These are phyloP conservation scores for Brachypteracias leptosomus DNA, from an alignment of 2,113 vertebrate species.

Conservation along the genomic window DNA sequence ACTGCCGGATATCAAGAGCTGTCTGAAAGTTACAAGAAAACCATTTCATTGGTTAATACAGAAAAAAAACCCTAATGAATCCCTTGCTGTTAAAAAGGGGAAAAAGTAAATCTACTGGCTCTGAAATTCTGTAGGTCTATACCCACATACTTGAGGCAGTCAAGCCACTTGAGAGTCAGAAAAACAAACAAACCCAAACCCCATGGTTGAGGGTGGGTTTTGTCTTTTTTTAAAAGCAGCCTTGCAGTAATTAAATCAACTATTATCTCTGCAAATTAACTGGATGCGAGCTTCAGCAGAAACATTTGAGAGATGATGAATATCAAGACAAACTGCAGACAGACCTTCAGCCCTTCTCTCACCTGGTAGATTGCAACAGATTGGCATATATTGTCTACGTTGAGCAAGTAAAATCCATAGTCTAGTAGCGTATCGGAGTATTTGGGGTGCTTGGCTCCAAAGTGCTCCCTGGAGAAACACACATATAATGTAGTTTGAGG, in stretches of 20 bases:
- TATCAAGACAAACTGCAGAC: neutral
- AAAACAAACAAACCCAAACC: neutral
- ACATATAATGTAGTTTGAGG: neutral
- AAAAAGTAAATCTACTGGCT: neutral
- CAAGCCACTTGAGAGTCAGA: neutral
- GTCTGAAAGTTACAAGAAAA: slow-evolving; percentile 76
- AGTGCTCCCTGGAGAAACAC: slow-evolving; percentile 88
- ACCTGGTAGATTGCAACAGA: slow-evolving; percentile 99
- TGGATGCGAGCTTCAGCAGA: neutral
- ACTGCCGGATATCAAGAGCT: slow-evolving; percentile 97
- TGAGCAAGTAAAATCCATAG: slow-evolving; percentile 98
- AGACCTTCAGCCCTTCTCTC: neutral
- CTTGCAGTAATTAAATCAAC: neutral
- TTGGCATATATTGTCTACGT: slow-evolving; percentile 99
- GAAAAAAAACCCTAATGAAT: fast-evolving
- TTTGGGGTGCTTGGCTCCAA: slow-evolving; percentile 97
- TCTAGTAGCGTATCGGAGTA: slow-evolving; percentile 97
- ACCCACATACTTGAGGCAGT: neutral
- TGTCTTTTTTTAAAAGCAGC: fast-evolving
- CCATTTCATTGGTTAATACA: neutral
- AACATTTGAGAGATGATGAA: neutral
- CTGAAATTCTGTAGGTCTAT: neutral
- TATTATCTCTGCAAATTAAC: neutral
- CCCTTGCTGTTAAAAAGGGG: neutral
- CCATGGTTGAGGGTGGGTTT: fast-evolving